Evolutionary conservation across 1,140 invertebrate genomes (phyloP).

Genomic region (Drosophila novamexicana): DNA sequence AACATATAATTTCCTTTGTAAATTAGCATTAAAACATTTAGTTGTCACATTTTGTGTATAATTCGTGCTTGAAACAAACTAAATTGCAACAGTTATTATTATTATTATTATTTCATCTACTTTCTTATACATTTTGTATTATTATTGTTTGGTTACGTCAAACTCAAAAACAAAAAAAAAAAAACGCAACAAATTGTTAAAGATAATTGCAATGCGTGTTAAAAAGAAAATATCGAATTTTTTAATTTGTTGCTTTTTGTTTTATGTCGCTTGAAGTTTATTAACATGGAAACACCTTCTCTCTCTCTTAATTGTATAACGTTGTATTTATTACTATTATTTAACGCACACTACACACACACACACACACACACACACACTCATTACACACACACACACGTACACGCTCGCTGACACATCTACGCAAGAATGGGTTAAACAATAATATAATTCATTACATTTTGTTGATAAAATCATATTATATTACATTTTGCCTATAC

Average conservation of each 20-base stretch:
- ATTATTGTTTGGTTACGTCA: slow-evolving; percentile 71
- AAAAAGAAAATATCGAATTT: slow-evolving; percentile 15
- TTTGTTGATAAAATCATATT: slow-evolving; percentile 71
- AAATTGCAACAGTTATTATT: slow-evolving; percentile 47
- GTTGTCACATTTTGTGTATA: slow-evolving; percentile 71
- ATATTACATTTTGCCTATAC: slow-evolving; percentile 71
- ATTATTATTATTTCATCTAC: slow-evolving; percentile 27
- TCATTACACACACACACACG: slow-evolving; percentile 16
- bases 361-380: slow-evolving; percentile 20
- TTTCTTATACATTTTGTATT: slow-evolving; percentile 59
- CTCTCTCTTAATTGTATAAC: slow-evolving; percentile 74
- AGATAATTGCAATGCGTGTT: slow-evolving; percentile 7
- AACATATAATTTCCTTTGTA: slow-evolving; percentile 25
- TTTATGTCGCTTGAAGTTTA: slow-evolving; percentile 38
- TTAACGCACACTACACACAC: slow-evolving; percentile 38
- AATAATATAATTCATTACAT: slow-evolving; percentile 61
- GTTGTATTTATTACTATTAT: slow-evolving; percentile 77
- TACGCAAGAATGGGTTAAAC: slow-evolving; percentile 33
- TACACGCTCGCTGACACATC: slow-evolving; percentile 37
- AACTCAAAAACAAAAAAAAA: neutral
- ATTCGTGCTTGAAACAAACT: slow-evolving; percentile 65
- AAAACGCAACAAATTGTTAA: slow-evolving; percentile 11
- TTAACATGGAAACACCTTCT: slow-evolving; percentile 35
- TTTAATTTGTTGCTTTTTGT: slow-evolving; percentile 50
- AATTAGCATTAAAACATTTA: slow-evolving; percentile 58